Evolutionary conservation across 2,888 invertebrate species (phyloP).

Genomic region (Drosophila parthenogenetica): DNA sequence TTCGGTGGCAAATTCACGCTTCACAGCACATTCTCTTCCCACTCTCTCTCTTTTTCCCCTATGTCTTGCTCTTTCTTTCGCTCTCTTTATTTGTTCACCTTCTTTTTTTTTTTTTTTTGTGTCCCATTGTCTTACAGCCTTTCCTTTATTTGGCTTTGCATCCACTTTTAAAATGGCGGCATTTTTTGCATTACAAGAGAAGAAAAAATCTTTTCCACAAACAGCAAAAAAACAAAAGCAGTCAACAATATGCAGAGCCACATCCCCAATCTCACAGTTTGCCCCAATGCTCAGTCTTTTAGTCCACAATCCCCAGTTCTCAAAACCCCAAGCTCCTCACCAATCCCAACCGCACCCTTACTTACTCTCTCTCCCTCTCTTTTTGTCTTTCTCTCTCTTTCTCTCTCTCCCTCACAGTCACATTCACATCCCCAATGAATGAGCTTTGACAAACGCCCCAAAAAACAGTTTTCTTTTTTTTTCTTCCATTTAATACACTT

Average conservation of each 20-base stretch:
- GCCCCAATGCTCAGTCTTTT: not conserved
- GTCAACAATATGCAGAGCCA: constrained; percentile 60
- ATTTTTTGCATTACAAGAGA: constrained; percentile 60
- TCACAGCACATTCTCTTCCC: constrained; percentile 14
- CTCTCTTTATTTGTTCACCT: constrained; percentile 18
- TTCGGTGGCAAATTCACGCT: constrained; percentile 46
- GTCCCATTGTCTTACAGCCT: constrained; percentile 47
- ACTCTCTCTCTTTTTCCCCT: not conserved
- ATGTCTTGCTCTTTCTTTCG: not conserved
- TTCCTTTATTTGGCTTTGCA: constrained; percentile 43
- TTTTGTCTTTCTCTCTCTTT: too few species aligned
- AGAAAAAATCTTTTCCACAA: constrained; percentile 68
- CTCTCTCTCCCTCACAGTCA: constrained; percentile 12
- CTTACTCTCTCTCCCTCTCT: not conserved
- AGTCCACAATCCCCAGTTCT: not conserved
- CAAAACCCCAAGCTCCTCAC: constrained; percentile 1
- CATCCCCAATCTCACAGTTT: constrained; percentile 11
- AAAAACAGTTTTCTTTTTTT: constrained; percentile 8
- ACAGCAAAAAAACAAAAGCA: constrained; percentile 77
- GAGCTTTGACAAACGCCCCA: constrained; percentile 69
- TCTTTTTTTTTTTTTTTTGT: constrained; percentile 12
- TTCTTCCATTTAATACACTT: constrained; percentile 16
- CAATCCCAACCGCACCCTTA: constrained; percentile 14
- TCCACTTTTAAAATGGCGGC: constrained; percentile 69
- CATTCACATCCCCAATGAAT: constrained; percentile 50